Evolutionary conservation across 2,888 invertebrate genomes (phyloP), one percentile per base, ranked within the genome.

Genomic region (Pseudoips prasinana): DNA sequence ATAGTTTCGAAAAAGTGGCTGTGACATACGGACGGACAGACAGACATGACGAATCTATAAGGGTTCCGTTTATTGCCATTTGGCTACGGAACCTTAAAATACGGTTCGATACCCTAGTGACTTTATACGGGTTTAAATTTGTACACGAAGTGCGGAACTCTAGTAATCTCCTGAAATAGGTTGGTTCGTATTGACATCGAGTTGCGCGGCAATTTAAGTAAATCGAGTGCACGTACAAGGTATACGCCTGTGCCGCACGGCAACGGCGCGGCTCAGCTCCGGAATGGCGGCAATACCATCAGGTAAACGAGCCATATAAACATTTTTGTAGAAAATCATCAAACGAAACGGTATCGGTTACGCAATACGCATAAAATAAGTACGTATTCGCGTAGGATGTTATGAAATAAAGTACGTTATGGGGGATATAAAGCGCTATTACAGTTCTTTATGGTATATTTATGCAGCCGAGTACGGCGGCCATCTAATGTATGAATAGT

Each of bases 401-500:
- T 53, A 49, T 43, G 45, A 39, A 57, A 43, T 57, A 50, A 53
- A 48, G 40, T 27, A 43, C 33, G 30, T 51, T 50, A 57, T 46
- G 39, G 36, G 22, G 45, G 40, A 53, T 45, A 50, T 53, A 57
- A 47, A 43, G 45, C 29, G 30, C 39, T n/a, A 40, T 56, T 47
- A 47, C 36, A 29, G 38, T 41, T 38, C 28, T 53, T 53, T 46
- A 56, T 56, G 58, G 33, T 35, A 48, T 51, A 43, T 57, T 57
- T 51, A 57, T 46, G 48, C 41, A 41, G 43, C 35, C 39, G 35
- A 43, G 46, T 42, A 37, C 32, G 37, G 25, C 28, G 22, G 39
- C 11, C 34, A 36, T 39, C 45, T 53, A 43, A 54, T 48, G 41
- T 46, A 44, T 51, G 50, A 55, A 58, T 49, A 58, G 61, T 49